These are phyloP conservation scores for Carposina sasakii DNA, from an alignment of 1,140 invertebrate genomes.

Conservation along the genomic window DNA sequence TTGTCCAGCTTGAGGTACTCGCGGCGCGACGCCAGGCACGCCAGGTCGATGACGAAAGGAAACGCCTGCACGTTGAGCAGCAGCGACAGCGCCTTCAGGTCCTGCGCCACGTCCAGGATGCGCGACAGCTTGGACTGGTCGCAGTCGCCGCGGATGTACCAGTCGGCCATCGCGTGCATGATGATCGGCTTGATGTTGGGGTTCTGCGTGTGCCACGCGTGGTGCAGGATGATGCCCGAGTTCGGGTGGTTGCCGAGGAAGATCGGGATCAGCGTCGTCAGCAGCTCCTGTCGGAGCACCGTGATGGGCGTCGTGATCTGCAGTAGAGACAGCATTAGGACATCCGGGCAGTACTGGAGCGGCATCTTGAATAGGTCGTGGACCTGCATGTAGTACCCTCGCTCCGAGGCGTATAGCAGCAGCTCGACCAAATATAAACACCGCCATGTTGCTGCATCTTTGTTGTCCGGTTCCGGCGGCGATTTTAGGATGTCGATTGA, in stretches of 20 bases:
- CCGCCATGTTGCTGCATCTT: constrained; percentile 93
- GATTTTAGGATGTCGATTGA: constrained; percentile 92
- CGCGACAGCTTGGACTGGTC: constrained; percentile 94
- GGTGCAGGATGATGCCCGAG: constrained; percentile 92
- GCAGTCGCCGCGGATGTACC: constrained; percentile 93
- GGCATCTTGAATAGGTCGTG: constrained; percentile 95
- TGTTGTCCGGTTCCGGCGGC: constrained; percentile 92
- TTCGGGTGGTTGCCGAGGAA: constrained; percentile 97
- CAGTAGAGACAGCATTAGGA: constrained; percentile 89
- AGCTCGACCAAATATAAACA: constrained; percentile 93
- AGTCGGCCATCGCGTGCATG: constrained; percentile 98
- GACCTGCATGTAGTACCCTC: constrained; percentile 85
- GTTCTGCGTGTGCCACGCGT: constrained; percentile 91
- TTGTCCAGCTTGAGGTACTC: constrained; percentile 99
- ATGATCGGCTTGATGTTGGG: constrained; percentile 87
- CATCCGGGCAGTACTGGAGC: constrained; percentile 93
- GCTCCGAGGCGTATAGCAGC: constrained; percentile 89
- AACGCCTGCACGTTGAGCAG: constrained; percentile 95
- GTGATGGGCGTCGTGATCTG: constrained; percentile 87
- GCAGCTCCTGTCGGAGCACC: constrained; percentile 85
- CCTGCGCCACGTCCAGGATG: constrained; percentile 97
- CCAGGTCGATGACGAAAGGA: constrained; percentile 97
- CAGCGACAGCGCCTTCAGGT: constrained; percentile 94
- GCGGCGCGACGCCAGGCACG: constrained; percentile 94
- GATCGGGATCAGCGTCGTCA: constrained; percentile 89